Percentiles rank a stretch among this genome's conserved stretches.
Conservation (phyloP, 2,888 invertebrate species). For the Cheilosia variabilis region DNA sequence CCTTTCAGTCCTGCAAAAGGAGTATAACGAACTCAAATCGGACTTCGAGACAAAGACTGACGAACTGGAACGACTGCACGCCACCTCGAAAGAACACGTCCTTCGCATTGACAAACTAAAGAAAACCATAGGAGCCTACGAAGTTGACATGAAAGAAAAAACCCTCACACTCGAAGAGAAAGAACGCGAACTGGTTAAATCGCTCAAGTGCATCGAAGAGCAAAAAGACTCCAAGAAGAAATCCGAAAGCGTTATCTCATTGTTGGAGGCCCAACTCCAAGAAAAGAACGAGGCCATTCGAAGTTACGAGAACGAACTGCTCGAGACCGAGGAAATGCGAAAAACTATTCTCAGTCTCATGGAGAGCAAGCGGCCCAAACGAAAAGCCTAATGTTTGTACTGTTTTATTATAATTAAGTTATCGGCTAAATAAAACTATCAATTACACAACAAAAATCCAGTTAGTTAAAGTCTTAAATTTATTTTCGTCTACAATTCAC, state of each 20-base stretch:
- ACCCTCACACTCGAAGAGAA: constrained; percentile 80
- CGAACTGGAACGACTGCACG: constrained; percentile 79
- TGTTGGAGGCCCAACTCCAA: constrained; percentile 81
- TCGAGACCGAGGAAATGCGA: constrained; percentile 82
- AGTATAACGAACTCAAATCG: constrained; percentile 79
- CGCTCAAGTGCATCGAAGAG: constrained; percentile 81
- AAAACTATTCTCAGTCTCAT: constrained; percentile 83
- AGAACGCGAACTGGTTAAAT: constrained; percentile 80
- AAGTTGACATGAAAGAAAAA: constrained; percentile 81
- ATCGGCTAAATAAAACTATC: constrained; percentile 18
- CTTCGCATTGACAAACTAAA: constrained; percentile 82
- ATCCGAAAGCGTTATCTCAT: constrained; percentile 81
- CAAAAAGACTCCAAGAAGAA: constrained; percentile 81
- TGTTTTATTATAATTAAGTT: constrained; percentile 2
- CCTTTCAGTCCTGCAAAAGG: constrained; percentile 78
- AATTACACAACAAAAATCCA: constrained; percentile 23
- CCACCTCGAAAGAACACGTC: constrained; percentile 79
- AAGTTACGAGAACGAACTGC: constrained; percentile 80
- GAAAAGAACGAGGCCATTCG: constrained; percentile 82
- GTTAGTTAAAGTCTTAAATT: constrained; percentile 64
- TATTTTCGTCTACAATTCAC: constrained; percentile 38
- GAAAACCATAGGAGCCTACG: constrained; percentile 81
- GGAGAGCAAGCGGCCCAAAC: constrained; percentile 83
- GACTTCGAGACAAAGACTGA: constrained; percentile 78
- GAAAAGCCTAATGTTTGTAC: constrained; percentile 76